Percentiles rank a stretch among this genome's conserved stretches.
Conservation (phyloP, 2,113 vertebrate genomes). For the Tachycineta bicolor region DNA sequence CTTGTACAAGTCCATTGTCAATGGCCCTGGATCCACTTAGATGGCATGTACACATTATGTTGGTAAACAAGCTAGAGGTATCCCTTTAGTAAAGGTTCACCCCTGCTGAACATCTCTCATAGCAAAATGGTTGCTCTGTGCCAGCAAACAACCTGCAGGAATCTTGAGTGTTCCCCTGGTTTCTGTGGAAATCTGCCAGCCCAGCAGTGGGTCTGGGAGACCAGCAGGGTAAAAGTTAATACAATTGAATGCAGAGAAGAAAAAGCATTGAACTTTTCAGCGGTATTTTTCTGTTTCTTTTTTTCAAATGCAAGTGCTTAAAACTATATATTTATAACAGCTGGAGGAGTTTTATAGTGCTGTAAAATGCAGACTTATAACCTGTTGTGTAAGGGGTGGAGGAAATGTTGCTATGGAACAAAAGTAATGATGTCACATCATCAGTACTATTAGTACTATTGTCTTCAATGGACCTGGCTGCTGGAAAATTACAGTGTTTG, state of each 20-base stretch:
- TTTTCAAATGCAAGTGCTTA: conserved; percentile 57
- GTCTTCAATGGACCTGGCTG: conserved; percentile 46
- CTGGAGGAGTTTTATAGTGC: conserved; percentile 61
- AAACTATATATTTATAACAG: conserved; percentile 66
- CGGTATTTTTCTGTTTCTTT: conserved; percentile 42
- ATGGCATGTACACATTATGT: not conserved
- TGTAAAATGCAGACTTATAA: conserved; percentile 60
- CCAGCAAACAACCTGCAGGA: not conserved
- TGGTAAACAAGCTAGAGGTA: not conserved
- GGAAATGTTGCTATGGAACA: conserved; percentile 56
- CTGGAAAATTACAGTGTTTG: conserved; percentile 53
- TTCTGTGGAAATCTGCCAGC: conserved; percentile 34
- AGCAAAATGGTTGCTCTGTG: not conserved
- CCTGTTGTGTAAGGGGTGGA: conserved; percentile 48
- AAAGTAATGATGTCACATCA: conserved; percentile 66
- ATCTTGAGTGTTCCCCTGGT: not conserved
- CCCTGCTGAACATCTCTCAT: not conserved
- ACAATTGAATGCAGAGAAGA: conserved; percentile 34
- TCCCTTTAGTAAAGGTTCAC: not conserved
- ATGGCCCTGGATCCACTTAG: not conserved
- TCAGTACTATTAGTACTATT: conserved; percentile 41
- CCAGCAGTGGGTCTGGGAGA: conserved; percentile 34
- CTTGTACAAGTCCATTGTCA: not conserved
- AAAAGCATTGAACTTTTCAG: conserved; percentile 58
- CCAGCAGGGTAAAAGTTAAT: conserved; percentile 66